Percentiles rank a stretch among this genome's conserved stretches.
Evolutionary conservation across 1,140 invertebrate species (phyloP).

Genomic region (Wiebesia pumilae): DNA sequence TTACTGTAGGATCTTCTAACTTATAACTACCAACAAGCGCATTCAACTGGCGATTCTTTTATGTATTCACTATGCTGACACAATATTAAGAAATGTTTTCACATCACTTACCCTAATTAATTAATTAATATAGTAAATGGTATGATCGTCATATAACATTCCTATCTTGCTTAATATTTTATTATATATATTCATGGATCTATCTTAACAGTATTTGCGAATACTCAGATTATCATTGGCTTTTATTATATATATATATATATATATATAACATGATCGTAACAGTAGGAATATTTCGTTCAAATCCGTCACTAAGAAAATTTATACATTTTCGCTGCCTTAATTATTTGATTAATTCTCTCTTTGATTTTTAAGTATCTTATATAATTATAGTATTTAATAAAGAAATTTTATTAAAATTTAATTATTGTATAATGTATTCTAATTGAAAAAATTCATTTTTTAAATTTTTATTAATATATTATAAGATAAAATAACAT

Average conservation of each 20-base stretch:
- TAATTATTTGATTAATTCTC: background rate
- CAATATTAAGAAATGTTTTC: background rate
- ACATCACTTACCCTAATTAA: background rate
- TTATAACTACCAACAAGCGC: background rate
- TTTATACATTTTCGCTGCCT: background rate
- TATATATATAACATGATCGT: too few species aligned
- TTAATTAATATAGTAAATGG: background rate
- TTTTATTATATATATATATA: too few species aligned
- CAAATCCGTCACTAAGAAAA: background rate
- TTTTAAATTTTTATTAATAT: too few species aligned
- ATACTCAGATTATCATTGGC: background rate
- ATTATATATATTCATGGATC: background rate
- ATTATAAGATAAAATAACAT: too few species aligned
- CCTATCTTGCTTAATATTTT: background rate
- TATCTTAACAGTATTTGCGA: background rate
- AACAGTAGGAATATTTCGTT: background rate
- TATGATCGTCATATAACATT: background rate
- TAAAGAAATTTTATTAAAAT: background rate
- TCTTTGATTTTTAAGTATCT: background rate
- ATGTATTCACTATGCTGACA: background rate
- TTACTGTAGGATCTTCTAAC: background rate
- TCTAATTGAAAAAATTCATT: background rate
- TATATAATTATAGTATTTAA: background rate
- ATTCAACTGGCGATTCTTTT: background rate
- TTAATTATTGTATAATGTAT: background rate